phyloP scores from a whole-genome alignment of 2,113 vertebrate species.

The Nipponia nippon region DNA sequence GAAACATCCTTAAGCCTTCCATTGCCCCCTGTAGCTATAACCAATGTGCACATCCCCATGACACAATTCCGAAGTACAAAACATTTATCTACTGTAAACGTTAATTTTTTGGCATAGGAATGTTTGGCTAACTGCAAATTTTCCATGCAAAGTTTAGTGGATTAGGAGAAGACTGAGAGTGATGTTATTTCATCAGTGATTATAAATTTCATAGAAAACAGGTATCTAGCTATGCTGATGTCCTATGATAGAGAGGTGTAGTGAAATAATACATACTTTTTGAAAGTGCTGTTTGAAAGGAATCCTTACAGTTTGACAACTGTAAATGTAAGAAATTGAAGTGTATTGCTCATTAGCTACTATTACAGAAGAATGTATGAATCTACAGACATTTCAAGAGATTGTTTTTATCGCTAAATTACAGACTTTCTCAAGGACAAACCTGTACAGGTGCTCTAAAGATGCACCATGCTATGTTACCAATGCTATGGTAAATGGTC shows the following conservation, averaged over 20 bases:
- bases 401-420: not conserved
- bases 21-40: not conserved
- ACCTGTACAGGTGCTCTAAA: not conserved
- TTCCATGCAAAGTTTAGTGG: not conserved
- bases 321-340: not conserved
- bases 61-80: not conserved
- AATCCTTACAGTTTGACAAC: not conserved
- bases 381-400: not conserved
- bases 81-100: not conserved
- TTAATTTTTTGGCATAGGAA: not conserved
- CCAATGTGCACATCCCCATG: not conserved
- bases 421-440: not conserved
- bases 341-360: not conserved
- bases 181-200: not conserved
- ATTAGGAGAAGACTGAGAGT: not conserved
- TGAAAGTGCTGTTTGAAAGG: not conserved
- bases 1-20: not conserved
- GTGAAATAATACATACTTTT: not conserved
- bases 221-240: not conserved
- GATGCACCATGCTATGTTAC: not conserved
- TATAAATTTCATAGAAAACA: not conserved
- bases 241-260: accelerated
- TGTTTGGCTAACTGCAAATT: not conserved
- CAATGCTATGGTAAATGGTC: not conserved
- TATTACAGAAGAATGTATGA: not conserved